phyloP scores from a whole-genome alignment of 2,888 invertebrate species.

The Dorcus hopei region DNA sequence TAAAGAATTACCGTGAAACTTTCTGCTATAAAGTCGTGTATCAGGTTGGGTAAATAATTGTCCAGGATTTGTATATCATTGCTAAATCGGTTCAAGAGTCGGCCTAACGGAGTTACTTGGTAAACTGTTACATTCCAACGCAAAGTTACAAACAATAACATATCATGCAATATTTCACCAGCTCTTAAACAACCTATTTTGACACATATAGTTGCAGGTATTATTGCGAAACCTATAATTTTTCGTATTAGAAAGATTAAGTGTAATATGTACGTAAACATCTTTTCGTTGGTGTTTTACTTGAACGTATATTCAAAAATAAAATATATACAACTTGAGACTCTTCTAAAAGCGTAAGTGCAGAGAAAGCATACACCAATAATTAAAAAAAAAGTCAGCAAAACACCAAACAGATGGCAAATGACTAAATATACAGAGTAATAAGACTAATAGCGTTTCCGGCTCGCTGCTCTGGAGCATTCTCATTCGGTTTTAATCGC shows the following conservation, averaged over 20 bases:
- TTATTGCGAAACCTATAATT: slow-evolving; percentile 42
- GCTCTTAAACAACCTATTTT: slow-evolving; percentile 47
- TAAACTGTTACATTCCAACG: slow-evolving; percentile 59
- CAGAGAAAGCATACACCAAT: background rate
- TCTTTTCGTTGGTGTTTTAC: too few relatives aligned
- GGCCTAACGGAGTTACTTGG: slow-evolving; percentile 61
- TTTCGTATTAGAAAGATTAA: slow-evolving; percentile 15
- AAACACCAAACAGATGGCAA: too few relatives aligned
- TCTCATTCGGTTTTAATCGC: too few relatives aligned
- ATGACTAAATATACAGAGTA: too few relatives aligned
- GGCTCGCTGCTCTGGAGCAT: too few relatives aligned
- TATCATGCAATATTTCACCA: slow-evolving; percentile 50
- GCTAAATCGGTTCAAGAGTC: slow-evolving; percentile 61
- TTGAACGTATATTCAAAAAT: too few relatives aligned
- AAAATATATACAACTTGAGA: background rate
- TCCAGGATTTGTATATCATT: slow-evolving; percentile 58
- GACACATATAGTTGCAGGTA: slow-evolving; percentile 45
- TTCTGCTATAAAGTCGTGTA: slow-evolving; percentile 45
- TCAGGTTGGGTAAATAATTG: slow-evolving; percentile 47
- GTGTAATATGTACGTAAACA: slow-evolving; percentile 9
- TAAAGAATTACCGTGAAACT: slow-evolving; percentile 49
- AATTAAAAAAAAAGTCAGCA: too few relatives aligned
- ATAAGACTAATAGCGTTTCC: too few relatives aligned
- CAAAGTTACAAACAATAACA: slow-evolving; percentile 52
- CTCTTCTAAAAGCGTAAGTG: background rate